phyloP scores from a whole-genome alignment of 2,888 invertebrate genomes.

The Caenorhabditis sinica region DNA sequence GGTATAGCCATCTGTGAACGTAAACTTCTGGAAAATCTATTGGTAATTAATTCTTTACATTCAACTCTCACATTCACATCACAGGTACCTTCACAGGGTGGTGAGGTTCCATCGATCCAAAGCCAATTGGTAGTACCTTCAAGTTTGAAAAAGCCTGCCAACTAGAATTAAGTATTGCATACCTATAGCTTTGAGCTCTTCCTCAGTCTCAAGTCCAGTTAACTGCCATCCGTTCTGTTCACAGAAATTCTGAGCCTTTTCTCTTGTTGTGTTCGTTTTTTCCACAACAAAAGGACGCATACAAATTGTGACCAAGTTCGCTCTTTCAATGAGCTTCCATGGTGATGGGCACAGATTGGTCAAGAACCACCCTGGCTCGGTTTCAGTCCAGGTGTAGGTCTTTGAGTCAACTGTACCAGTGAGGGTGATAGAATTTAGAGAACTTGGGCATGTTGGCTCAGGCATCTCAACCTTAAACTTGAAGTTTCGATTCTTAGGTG shows the following conservation, averaged over 20 bases:
- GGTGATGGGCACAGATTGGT: not conserved
- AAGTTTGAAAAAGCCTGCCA: too few species aligned
- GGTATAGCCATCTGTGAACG: too few species aligned
- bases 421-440: not conserved
- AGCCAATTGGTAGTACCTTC: too few species aligned
- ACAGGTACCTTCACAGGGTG: too few species aligned
- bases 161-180: too few species aligned
- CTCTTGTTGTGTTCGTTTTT: not conserved
- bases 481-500: not conserved
- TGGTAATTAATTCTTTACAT: too few species aligned
- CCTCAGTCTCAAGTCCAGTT: slow-evolving; percentile 12
- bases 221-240: not conserved
- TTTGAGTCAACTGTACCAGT: not conserved
- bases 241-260: not conserved
- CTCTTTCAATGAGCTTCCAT: slow-evolving; percentile 14
- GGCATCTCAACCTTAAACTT: not conserved
- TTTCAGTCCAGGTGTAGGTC: not conserved
- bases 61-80: too few species aligned
- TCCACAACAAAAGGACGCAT: not conserved
- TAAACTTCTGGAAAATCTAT: too few species aligned
- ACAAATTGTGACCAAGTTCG: not conserved
- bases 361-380: slow-evolving; percentile 1
- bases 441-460: not conserved
- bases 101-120: too few species aligned
- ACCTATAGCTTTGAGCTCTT: not conserved